Evolutionary conservation across 2,113 vertebrate species (phyloP).

Genomic region (Kryptolebias marmoratus): DNA sequence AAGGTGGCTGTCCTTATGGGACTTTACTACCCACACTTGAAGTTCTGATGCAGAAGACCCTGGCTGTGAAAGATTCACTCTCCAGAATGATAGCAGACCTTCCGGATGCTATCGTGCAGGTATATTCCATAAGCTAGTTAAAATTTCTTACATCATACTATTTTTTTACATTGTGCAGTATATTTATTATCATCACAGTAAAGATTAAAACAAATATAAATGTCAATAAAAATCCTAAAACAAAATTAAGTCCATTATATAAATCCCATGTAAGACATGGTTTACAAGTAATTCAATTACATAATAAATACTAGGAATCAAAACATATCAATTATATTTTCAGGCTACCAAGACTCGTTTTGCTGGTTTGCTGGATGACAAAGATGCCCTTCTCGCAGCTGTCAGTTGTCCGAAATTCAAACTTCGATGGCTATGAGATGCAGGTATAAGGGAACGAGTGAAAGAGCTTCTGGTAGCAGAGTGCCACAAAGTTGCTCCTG

Average conservation of each 20-base stretch:
- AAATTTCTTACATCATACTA: background rate
- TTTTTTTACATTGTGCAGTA: background rate
- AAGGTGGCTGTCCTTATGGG: slow-evolving; percentile 1
- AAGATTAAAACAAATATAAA: background rate
- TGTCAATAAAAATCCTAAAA: too few relatives aligned
- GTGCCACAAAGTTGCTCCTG: too few relatives aligned
- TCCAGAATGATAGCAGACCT: slow-evolving; percentile 3
- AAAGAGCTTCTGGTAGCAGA: too few relatives aligned
- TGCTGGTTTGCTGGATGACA: too few relatives aligned
- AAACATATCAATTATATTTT: too few relatives aligned
- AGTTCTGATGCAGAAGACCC: background rate
- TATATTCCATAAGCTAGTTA: background rate
- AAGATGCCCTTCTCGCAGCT: background rate
- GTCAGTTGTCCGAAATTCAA: background rate
- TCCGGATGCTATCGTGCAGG: background rate
- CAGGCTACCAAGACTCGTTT: too few relatives aligned
- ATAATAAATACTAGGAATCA: too few relatives aligned
- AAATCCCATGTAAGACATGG: too few relatives aligned
- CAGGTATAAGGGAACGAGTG: too few relatives aligned
- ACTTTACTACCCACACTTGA: background rate
- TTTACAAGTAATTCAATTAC: too few relatives aligned
- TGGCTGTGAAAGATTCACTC: background rate
- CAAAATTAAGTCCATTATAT: too few relatives aligned
- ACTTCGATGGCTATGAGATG: background rate
- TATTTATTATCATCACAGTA: background rate